Conservation (phyloP, 2,888 invertebrate species). For the Cetonia aurata region DNA sequence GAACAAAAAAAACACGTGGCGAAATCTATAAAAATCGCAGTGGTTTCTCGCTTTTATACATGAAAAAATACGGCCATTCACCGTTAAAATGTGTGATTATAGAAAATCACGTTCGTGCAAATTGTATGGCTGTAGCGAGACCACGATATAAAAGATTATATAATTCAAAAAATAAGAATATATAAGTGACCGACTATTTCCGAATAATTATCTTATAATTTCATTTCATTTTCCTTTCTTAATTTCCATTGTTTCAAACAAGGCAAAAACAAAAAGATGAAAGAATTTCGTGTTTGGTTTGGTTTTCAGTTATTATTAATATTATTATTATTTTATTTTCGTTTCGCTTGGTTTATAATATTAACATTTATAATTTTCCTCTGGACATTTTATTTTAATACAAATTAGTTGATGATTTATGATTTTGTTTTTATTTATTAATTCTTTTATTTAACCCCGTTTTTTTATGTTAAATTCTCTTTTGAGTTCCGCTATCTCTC, state of each 20-base stretch:
- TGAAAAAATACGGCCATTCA: no score
- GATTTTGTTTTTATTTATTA: conserved; percentile 53
- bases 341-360: conserved; percentile 38
- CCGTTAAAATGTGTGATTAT: no score
- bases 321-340: neutral
- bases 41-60: conserved; percentile 58
- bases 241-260: conserved; percentile 54
- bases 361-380: conserved; percentile 52
- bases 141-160: conserved; percentile 53
- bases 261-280: conserved; percentile 57
- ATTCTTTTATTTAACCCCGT: conserved; percentile 48
- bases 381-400: conserved; percentile 53
- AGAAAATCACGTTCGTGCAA: no score
- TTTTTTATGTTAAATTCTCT: conserved; percentile 21
- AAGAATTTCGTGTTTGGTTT: conserved; percentile 59
- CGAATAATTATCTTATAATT: conserved; percentile 35
- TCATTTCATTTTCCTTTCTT: conserved; percentile 50
- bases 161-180: conserved; percentile 36
- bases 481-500: conserved; percentile 60
- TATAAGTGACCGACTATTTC: conserved; percentile 40
- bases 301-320: conserved; percentile 49
- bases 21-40: conserved; percentile 55
- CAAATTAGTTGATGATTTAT: conserved; percentile 56
- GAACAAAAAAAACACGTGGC: conserved; percentile 55
- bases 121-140: conserved; percentile 61